These are phyloP conservation scores for Achatina immaculata DNA, from an alignment of 1,140 invertebrate genomes.

Conservation along the genomic window DNA sequence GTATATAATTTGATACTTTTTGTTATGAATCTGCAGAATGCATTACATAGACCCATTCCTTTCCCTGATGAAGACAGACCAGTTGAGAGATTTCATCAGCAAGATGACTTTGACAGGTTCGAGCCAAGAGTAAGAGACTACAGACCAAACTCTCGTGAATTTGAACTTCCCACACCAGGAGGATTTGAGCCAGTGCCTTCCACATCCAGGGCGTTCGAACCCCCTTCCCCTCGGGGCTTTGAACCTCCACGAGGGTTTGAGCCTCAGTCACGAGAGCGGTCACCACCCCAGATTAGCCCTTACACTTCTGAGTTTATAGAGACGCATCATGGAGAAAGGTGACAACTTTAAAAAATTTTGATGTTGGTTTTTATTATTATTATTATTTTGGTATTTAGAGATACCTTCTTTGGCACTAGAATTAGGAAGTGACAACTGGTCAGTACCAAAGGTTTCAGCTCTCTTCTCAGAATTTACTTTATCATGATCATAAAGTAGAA, in stretches of 20 bases:
- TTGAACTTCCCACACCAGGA: neutral
- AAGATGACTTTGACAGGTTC: conserved; percentile 28
- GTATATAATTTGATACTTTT: no score
- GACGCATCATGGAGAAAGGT: conserved; percentile 8
- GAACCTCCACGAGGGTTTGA: conserved; percentile 13
- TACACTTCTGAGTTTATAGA: conserved; percentile 30
- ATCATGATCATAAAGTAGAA: no score
- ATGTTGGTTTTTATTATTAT: no score
- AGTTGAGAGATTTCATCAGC: conserved; percentile 8
- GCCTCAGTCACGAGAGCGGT: neutral
- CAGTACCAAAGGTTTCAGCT: no score
- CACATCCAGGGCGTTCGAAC: neutral
- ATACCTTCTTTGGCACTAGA: no score
- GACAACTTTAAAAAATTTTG: neutral
- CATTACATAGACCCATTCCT: conserved; percentile 19
- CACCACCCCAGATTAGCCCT: conserved; percentile 6
- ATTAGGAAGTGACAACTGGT: no score
- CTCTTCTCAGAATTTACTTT: no score
- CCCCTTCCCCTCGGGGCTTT: neutral
- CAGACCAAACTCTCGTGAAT: conserved; percentile 7
- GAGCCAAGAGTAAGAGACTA: neutral
- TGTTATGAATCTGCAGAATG: conserved; percentile 8
- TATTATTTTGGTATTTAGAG: no score
- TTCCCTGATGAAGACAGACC: conserved; percentile 31
- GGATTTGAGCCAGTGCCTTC: conserved; percentile 18